Percentiles rank a stretch among this genome's conserved stretches.
Conservation (phyloP, 2,888 invertebrate genomes). For the Antheraea yamamai region DNA sequence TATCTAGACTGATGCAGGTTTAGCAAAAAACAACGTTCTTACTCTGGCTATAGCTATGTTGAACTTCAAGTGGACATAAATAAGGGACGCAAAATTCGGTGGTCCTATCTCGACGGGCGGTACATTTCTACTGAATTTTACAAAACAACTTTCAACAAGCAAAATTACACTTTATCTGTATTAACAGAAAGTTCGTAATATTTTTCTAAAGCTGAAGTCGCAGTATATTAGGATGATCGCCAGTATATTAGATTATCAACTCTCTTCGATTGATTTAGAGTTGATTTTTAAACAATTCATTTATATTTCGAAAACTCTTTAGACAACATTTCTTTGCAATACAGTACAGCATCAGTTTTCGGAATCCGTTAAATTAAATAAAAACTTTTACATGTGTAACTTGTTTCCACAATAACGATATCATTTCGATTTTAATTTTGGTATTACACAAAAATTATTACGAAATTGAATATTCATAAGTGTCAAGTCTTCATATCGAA, state of each 20-base stretch:
- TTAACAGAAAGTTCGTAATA: slow-evolving; percentile 33
- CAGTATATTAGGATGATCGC: slow-evolving; percentile 36
- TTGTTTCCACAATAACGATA: slow-evolving; percentile 58
- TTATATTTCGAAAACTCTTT: slow-evolving; percentile 44
- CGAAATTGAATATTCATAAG: background rate
- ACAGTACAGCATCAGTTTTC: slow-evolving; percentile 70
- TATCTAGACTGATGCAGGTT: slow-evolving; percentile 51
- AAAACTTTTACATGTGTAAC: slow-evolving; percentile 55
- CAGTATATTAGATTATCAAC: slow-evolving; percentile 59
- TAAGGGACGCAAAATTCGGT: slow-evolving; percentile 78
- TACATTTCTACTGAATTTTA: slow-evolving; percentile 57
- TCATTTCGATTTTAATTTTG: slow-evolving; percentile 50
- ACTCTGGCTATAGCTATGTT: slow-evolving; percentile 64
- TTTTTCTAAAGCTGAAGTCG: slow-evolving; percentile 32
- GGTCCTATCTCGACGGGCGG: slow-evolving; percentile 72
- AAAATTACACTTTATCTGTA: slow-evolving; percentile 38
- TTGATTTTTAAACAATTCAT: slow-evolving; percentile 52
- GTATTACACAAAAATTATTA: slow-evolving; percentile 34
- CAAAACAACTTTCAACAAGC: slow-evolving; percentile 39
- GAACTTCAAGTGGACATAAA: slow-evolving; percentile 81
- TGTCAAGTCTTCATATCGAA: background rate
- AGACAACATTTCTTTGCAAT: slow-evolving; percentile 67
- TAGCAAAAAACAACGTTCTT: slow-evolving; percentile 59
- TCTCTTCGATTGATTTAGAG: slow-evolving; percentile 48
- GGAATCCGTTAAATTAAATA: slow-evolving; percentile 68